These are phyloP conservation scores for Scaptomyza pallida DNA, from an alignment of 1,140 invertebrate genomes.

Conservation along the genomic window DNA sequence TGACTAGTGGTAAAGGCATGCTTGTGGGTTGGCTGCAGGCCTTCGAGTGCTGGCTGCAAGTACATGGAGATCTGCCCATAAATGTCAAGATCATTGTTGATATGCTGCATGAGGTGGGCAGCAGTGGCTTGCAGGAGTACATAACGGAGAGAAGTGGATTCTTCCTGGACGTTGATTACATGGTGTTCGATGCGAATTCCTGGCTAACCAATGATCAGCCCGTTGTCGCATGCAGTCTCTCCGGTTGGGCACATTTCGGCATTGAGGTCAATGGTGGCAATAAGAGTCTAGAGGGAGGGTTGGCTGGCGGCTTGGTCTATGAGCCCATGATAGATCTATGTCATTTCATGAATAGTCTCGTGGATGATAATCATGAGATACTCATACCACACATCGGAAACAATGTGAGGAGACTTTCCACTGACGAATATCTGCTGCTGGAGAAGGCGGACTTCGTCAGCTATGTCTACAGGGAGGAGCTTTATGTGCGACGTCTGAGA, in stretches of 20 bases:
- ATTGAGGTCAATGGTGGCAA: constrained; percentile 22
- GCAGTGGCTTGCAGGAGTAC: constrained; percentile 23
- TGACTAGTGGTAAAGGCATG: constrained; percentile 50
- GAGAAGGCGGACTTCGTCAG: constrained; percentile 27
- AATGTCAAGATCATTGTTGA: constrained; percentile 50
- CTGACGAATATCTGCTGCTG: constrained; percentile 35
- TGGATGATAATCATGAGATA: constrained; percentile 19
- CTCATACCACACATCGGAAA: constrained; percentile 10
- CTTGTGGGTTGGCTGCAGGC: constrained; percentile 45
- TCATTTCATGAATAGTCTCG: constrained; percentile 43
- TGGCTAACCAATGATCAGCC: constrained; percentile 31
- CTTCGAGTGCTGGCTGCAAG: constrained; percentile 31
- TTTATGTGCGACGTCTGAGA: constrained; percentile 19
- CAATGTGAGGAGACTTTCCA: not conserved
- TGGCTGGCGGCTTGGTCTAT: constrained; percentile 36
- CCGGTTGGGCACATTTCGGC: constrained; percentile 39
- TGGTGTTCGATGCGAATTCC: constrained; percentile 39
- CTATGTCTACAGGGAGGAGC: constrained; percentile 38
- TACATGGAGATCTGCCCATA: constrained; percentile 31
- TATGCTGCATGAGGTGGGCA: constrained; percentile 43
- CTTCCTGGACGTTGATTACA: constrained; percentile 42
- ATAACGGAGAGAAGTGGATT: constrained; percentile 8
- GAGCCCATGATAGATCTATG: constrained; percentile 52
- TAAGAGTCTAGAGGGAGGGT: constrained; percentile 37
- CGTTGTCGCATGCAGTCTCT: constrained; percentile 34